These are phyloP conservation scores for Psix sp. DNA, from an alignment of 1,140 invertebrate genomes.

Conservation along the genomic window DNA sequence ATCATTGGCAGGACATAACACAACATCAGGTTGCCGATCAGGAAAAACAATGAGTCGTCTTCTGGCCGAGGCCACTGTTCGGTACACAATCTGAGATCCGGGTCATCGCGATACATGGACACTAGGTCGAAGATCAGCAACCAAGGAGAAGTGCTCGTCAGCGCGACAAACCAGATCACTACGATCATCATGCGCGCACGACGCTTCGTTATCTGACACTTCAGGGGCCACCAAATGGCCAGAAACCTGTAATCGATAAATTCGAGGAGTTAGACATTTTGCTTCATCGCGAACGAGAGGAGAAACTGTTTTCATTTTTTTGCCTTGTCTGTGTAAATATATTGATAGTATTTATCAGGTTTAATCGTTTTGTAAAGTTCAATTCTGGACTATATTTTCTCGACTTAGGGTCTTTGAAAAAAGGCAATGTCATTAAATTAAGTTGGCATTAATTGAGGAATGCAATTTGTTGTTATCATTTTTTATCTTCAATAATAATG, in stretches of 20 bases:
- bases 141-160: slow-evolving; percentile 91
- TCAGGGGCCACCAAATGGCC: slow-evolving; percentile 95
- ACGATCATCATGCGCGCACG: slow-evolving; percentile 90
- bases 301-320: no score
- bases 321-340: no score
- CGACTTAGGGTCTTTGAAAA: no score
- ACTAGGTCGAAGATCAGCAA: slow-evolving; percentile 91
- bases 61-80: slow-evolving; percentile 90
- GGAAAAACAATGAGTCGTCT: slow-evolving; percentile 89
- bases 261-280: not conserved
- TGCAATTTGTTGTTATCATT: no score
- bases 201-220: slow-evolving; percentile 92
- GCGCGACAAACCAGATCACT: slow-evolving; percentile 93
- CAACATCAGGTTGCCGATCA: slow-evolving; percentile 91
- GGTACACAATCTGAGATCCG: slow-evolving; percentile 84
- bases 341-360: no score
- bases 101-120: slow-evolving; percentile 84
- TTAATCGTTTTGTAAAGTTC: no score
- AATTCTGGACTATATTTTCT: no score
- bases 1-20: slow-evolving; percentile 96
- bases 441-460: no score
- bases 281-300: no score
- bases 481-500: no score
- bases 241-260: slow-evolving; percentile 88
- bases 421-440: no score